Evolutionary conservation across 2,888 invertebrate species (phyloP), one percentile per base, ranked within the genome.

Genomic region (Chydorus sphaericus): DNA sequence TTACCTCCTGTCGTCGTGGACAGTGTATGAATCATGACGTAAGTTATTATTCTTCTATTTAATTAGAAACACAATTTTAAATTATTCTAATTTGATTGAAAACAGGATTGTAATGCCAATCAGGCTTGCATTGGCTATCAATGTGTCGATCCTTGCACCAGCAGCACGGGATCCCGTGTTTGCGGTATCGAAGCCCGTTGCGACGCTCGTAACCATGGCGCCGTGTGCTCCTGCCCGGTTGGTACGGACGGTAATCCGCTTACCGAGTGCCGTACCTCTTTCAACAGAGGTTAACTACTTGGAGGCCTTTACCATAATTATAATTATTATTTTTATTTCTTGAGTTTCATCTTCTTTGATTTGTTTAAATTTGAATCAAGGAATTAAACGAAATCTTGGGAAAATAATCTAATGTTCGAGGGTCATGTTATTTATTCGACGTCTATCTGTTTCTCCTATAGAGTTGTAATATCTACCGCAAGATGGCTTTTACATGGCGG

Each of bases 61-160:
- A 10, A 39, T 7, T 39, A 7, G 7, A 10, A n/a, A 7, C 16
- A 39, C 6, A 39, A 39, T 39, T 33, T 33, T 10, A 33, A 33
- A 33, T n/a, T 33, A 33, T 33, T 33, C 10, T 33, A 33, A 33
- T 10, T 33, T n/a, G 16, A 6, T 39, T 39, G 7, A 39, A 39
- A 39, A 39, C 38, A 57, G 30, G 85, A 89, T 65, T 90, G 89
- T 64, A 69, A 81, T 0, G 81, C 83, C 63, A 78, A 79, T 66
- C 73, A 80, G 60, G 85, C 85, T 30, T 88, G 88, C 67, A 83
- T 84, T 52, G 82, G 85, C 64, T 85, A 81, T 69, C 74, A 76
- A 66, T 85, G 80, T 57, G 58, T 59, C 33, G 62, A 65, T 55
- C 65, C 66, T 3, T 66, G 66, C 53, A 50, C 57, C 14, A 61